Conservation (phyloP, 2,888 invertebrate genomes). For the Eupithecia subfuscata region DNA sequence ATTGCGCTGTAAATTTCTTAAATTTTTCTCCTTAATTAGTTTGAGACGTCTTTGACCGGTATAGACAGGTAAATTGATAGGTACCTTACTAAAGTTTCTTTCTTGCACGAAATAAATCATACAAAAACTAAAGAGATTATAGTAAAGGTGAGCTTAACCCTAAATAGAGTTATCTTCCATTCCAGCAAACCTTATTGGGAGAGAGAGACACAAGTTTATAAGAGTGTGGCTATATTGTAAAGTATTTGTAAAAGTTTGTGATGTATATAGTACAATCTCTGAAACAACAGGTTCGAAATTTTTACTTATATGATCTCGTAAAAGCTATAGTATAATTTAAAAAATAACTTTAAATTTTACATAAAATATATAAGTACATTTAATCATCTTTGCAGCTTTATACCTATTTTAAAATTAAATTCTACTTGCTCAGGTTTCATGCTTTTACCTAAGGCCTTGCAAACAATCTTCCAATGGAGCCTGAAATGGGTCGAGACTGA, state of each 20-base stretch:
- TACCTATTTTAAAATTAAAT: constrained; percentile 10
- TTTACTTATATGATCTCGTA: background rate
- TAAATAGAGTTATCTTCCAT: too few species aligned
- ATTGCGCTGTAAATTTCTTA: constrained; percentile 1
- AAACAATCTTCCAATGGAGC: constrained; percentile 12
- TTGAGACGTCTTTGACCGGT: background rate
- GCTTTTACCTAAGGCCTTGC: background rate
- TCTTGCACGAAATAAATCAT: too few species aligned
- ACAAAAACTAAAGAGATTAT: too few species aligned
- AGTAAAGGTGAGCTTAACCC: too few species aligned
- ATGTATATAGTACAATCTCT: too few species aligned
- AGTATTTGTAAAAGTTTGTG: too few species aligned
- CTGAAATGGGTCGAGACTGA: constrained; percentile 8
- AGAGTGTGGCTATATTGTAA: too few species aligned
- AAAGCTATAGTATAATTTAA: too few species aligned
- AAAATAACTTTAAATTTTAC: too few species aligned
- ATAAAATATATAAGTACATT: too few species aligned
- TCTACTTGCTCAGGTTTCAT: constrained; percentile 6
- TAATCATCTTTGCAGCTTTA: background rate
- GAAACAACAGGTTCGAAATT: background rate
- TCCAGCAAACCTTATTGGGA: too few species aligned
- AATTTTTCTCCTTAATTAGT: background rate
- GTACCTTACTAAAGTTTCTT: background rate
- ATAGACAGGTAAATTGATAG: background rate
- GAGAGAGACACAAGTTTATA: too few species aligned